These are phyloP conservation scores for Bombyx mandarina DNA, from an alignment of 1,140 invertebrate species.

Conservation along the genomic window DNA sequence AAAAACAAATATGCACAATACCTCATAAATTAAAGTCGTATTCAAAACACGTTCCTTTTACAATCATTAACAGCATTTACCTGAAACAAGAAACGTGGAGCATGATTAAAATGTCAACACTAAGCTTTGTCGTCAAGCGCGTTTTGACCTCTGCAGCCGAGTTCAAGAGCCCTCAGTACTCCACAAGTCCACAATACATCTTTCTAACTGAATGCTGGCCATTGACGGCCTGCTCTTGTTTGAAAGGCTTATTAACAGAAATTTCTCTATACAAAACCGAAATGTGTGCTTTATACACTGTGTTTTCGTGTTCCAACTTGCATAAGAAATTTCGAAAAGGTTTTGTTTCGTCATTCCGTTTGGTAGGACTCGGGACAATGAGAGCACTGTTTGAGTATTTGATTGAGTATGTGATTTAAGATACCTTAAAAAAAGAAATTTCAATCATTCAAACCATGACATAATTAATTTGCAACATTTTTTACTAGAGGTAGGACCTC, in stretches of 20 bases:
- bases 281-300: constrained; percentile 25
- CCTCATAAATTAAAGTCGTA: too few relatives aligned
- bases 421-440: too few relatives aligned
- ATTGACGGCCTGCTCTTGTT: constrained; percentile 32
- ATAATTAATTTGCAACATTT: neutral
- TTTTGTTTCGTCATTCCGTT: constrained; percentile 25
- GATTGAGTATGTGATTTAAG: too few relatives aligned
- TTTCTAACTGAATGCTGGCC: constrained; percentile 26
- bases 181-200: constrained; percentile 23
- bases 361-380: too few relatives aligned
- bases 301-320: constrained; percentile 10
- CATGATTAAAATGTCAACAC: constrained; percentile 26
- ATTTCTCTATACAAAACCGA: constrained; percentile 22
- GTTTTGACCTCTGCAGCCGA: constrained; percentile 16
- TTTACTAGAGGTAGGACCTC: too few relatives aligned
- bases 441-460: too few relatives aligned
- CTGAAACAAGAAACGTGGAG: constrained; percentile 41
- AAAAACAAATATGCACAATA: too few relatives aligned
- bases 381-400: too few relatives aligned
- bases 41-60: too few relatives aligned
- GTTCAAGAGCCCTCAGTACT: constrained; percentile 40
- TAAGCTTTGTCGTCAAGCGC: constrained; percentile 6
- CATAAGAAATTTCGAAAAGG: constrained; percentile 26
- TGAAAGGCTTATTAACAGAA: constrained; percentile 23
- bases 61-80: constrained; percentile 24